Evolutionary conservation across 1,140 invertebrate genomes (phyloP), one percentile per base, ranked within the genome.

Genomic region (Lasaia peninsularis): DNA sequence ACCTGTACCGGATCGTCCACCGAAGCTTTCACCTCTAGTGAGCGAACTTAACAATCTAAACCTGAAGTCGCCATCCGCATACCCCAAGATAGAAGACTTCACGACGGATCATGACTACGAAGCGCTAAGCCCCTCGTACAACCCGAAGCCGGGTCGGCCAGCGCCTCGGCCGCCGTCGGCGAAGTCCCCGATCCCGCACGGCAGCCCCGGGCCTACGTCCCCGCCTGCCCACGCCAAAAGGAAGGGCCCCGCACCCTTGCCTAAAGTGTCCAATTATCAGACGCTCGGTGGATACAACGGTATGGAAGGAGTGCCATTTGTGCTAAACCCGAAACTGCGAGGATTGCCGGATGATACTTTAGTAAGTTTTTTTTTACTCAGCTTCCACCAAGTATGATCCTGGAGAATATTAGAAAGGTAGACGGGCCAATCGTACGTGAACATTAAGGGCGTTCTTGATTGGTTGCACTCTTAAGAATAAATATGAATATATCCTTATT

Each of bases 271-370:
- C 4, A 86, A 76, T 40, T 86, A 84, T 34, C 78, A 84, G 56
- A 88, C 85, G 2, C 63, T 88, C 11, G 80, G 81, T 12, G 74
- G 78, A 0, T 86, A 82, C 54, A 84, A 78, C 40, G 84, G 78
- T 0, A 49, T 89, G 52, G 88, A 90, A 37, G 88, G 86, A 1
- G 83, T 89, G 20, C 84, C 84, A 6, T 87, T 89, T 58, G 57
- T 90, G 69, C 69, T 92, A 65, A 78, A 91, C 77, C 63, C 91
- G 63, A 65, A 90, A 78, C 60, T 92, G 69, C 44, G 88, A 50
- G 83, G 89, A 63, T 28, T 82, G 60, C 78, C 90, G 60, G 66
- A 69, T 67, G 67, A 77, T 65, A 24, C 67, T 58, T 16, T 86
- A 74, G 67, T 87, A 61, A 69, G 77, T 80, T 52, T 20, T 52